These are phyloP conservation scores for Poecilus cupreus DNA, from an alignment of 2,888 invertebrate species.

Conservation along the genomic window DNA sequence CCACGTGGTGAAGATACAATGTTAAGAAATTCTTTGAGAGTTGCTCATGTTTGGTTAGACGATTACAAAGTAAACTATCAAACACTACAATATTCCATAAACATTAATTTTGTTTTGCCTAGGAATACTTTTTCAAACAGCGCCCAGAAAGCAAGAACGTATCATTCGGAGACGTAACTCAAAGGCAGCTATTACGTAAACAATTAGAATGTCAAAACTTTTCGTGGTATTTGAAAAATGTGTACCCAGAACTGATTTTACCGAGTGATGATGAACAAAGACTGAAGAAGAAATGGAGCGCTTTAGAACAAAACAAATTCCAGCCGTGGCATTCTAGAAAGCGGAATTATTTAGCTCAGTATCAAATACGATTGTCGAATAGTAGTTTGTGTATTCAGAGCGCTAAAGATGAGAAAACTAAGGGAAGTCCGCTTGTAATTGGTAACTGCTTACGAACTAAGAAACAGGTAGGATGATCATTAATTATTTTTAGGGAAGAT, in stretches of 20 bases:
- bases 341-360: slow-evolving; percentile 83
- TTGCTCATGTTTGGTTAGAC: slow-evolving; percentile 98
- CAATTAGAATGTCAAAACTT: slow-evolving; percentile 87
- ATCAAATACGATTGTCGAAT: slow-evolving; percentile 83
- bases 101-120: slow-evolving; percentile 45
- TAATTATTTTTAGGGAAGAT: no score
- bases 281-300: slow-evolving; percentile 77
- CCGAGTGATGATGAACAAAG: slow-evolving; percentile 77
- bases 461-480: slow-evolving; percentile 79
- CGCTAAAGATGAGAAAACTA: slow-evolving; percentile 84
- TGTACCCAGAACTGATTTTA: slow-evolving; percentile 87
- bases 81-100: background rate
- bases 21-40: slow-evolving; percentile 91
- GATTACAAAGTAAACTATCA: slow-evolving; percentile 82
- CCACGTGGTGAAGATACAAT: slow-evolving; percentile 90
- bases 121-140: slow-evolving; percentile 85
- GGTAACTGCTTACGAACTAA: slow-evolving; percentile 81
- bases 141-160: slow-evolving; percentile 79
- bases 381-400: slow-evolving; percentile 87
- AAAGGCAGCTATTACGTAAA: slow-evolving; percentile 82
- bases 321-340: slow-evolving; percentile 91
- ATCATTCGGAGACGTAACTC: slow-evolving; percentile 87
- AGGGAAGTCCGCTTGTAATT: slow-evolving; percentile 84
- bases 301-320: slow-evolving; percentile 79
- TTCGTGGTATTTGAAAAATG: slow-evolving; percentile 89